These are phyloP conservation scores for Catajapyx aquilonaris DNA, from an alignment of 1,140 invertebrate species.

Conservation along the genomic window DNA sequence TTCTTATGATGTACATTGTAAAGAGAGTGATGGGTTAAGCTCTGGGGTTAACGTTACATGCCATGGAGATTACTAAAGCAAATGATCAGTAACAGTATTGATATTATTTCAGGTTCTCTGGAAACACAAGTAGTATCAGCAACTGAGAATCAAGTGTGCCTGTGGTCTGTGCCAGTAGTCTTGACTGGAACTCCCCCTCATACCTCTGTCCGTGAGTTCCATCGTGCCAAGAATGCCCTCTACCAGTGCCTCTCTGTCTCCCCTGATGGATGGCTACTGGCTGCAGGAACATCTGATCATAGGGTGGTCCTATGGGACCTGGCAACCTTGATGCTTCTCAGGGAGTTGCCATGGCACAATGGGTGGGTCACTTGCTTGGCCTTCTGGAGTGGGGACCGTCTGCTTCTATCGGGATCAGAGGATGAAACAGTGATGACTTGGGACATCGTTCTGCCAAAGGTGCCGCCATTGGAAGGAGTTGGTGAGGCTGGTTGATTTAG, in stretches of 20 bases:
- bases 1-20: no score
- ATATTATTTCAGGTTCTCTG: no score
- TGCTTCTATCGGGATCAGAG: conserved; percentile 9
- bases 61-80: no score
- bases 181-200: no score
- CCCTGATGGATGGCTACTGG: conserved; percentile 6
- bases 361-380: conserved; percentile 11
- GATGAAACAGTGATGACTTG: conserved; percentile 12
- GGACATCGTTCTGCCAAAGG: conserved; percentile 10
- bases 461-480: no score
- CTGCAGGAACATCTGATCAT: conserved; percentile 11
- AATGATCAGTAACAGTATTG: no score
- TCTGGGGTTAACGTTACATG: no score
- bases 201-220: not conserved
- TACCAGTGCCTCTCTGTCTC: not conserved
- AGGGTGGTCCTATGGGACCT: conserved; percentile 10
- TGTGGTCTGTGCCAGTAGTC: no score
- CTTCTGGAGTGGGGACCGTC: conserved; percentile 10
- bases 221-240: not conserved
- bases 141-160: no score
- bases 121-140: no score
- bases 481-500: no score
- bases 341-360: conserved; percentile 10
- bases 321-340: conserved; percentile 3
- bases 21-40: no score